Evolutionary conservation across 2,797 vertebrate genomes (phyloP).

Genomic region (Mus minutoides): DNA sequence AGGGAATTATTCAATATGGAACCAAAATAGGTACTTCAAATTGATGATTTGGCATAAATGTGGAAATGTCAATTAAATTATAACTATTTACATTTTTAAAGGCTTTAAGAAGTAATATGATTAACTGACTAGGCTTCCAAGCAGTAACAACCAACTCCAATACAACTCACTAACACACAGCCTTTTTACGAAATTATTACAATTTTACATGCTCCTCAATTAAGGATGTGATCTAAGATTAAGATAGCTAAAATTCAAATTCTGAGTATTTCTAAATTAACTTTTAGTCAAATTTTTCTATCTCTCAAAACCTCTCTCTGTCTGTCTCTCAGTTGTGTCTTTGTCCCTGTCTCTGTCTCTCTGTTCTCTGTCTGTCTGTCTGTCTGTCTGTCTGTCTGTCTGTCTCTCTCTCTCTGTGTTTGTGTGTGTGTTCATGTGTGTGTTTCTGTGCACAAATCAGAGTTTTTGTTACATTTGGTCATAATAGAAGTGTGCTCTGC

Average conservation of each 20-base stretch:
- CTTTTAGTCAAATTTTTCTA: background rate
- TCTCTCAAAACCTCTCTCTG: background rate
- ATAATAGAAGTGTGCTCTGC: background rate
- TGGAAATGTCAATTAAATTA: slow-evolving; percentile 42
- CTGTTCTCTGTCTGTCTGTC: background rate
- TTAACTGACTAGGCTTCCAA: slow-evolving; percentile 36
- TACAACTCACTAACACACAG: background rate
- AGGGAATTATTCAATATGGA: background rate
- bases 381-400: background rate
- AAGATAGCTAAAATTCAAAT: slow-evolving; percentile 40
- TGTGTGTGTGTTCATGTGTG: background rate
- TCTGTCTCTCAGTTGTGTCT: no score
- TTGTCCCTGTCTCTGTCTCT: background rate
- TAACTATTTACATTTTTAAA: slow-evolving; percentile 63
- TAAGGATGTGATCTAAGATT: slow-evolving; percentile 33
- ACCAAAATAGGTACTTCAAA: background rate
- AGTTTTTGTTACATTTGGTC: background rate
- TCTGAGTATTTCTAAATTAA: background rate
- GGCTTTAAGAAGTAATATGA: slow-evolving; percentile 19
- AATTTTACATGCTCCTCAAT: background rate
- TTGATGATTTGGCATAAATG: slow-evolving; percentile 27
- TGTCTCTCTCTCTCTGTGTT: no score
- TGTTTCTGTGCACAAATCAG: background rate
- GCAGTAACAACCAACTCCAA: background rate
- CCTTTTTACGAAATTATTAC: slow-evolving; percentile 28